These are phyloP conservation scores for Aythya fuligula DNA, from an alignment of 2,797 vertebrate genomes.

Conservation along the genomic window DNA sequence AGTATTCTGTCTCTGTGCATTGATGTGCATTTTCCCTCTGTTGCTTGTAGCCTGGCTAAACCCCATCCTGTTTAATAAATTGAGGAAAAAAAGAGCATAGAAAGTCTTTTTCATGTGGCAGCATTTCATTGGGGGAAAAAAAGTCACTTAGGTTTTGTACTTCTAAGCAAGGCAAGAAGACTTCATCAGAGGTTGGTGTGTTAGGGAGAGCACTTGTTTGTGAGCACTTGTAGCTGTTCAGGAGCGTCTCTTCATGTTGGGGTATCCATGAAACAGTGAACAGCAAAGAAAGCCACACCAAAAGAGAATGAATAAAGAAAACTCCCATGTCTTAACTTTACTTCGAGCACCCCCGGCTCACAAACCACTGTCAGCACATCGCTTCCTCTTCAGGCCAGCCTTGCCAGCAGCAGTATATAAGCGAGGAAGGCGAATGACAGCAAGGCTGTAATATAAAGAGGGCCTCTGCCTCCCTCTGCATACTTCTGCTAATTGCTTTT, in stretches of 20 bases:
- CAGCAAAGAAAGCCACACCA: accelerated
- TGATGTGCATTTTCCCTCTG: neutral
- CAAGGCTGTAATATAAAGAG: neutral
- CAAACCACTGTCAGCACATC: neutral
- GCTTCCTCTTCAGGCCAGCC: neutral
- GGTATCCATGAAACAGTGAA: neutral
- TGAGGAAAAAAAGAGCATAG: too few species aligned
- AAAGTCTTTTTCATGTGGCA: neutral
- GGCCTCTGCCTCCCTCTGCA: neutral
- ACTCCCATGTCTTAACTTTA: neutral
- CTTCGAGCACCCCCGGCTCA: neutral
- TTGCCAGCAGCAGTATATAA: neutral
- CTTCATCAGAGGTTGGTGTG: neutral
- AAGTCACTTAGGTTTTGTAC: accelerated
- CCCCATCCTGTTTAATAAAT: neutral
- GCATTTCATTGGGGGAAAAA: neutral
- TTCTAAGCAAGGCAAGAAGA: neutral
- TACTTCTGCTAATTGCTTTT: constrained; percentile 16
- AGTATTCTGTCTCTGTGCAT: neutral
- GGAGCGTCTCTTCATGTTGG: neutral
- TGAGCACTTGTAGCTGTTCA: neutral
- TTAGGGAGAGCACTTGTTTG: neutral
- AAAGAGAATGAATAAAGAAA: accelerated
- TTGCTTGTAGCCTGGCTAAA: neutral
- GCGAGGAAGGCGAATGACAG: neutral